phyloP scores from a whole-genome alignment of 2,888 invertebrate species.

The Archips crataeganus region DNA sequence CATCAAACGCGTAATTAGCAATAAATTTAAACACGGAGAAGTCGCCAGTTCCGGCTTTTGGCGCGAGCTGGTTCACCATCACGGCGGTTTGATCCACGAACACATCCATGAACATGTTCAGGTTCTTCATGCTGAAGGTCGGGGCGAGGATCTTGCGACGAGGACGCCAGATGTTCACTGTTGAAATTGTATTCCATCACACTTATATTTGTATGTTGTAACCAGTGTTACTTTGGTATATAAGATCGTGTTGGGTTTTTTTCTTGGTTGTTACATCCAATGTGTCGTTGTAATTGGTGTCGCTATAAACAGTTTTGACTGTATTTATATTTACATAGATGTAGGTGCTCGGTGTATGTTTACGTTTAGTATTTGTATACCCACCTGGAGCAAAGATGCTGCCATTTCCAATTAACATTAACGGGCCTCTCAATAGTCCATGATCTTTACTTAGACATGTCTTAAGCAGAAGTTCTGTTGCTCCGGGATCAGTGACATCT shows the following conservation, averaged over 20 bases:
- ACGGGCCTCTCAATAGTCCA: neutral
- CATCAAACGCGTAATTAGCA: conserved; percentile 58
- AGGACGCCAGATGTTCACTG: conserved; percentile 63
- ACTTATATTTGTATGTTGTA: too few species aligned
- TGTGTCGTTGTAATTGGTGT: too few species aligned
- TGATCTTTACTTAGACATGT: neutral
- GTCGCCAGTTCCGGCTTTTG: conserved; percentile 46
- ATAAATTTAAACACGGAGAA: conserved; percentile 58
- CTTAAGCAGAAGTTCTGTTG: neutral
- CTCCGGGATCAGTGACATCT: neutral
- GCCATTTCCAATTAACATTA: neutral
- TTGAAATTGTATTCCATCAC: conserved; percentile 1
- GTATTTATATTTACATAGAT: too few species aligned
- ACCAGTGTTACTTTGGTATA: too few species aligned
- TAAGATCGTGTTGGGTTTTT: too few species aligned
- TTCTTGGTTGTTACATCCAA: too few species aligned
- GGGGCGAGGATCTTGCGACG: conserved; percentile 62
- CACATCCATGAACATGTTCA: conserved; percentile 54
- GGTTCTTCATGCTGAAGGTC: conserved; percentile 55
- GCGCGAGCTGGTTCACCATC: conserved; percentile 50
- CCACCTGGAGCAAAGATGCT: neutral
- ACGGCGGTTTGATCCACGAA: conserved; percentile 54
- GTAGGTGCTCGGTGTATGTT: neutral
- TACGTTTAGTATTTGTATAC: neutral
- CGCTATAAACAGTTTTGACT: too few species aligned